Evolutionary conservation across 2,888 invertebrate species (phyloP), one percentile per base, ranked within the genome.

Genomic region (Campaea margaritaria): DNA sequence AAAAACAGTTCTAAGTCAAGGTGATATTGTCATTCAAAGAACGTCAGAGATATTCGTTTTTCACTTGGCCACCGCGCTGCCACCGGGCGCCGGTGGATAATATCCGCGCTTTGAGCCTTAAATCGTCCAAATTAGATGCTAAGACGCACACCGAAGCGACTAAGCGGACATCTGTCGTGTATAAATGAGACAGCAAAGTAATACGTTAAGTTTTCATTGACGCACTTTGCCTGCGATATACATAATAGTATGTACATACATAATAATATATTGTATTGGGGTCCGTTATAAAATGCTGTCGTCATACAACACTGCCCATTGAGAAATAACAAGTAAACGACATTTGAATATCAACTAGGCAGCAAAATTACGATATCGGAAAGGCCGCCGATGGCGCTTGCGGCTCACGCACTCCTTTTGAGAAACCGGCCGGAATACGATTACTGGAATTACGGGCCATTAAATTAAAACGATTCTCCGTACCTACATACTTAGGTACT

Each of bases 391-490:
- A 70, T 80, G 81, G 82, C 78, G 84, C 78, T 85, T 82, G 86
- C 85, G 74, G 57, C 79, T 85, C 86, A 85, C 86, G 88, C 84
- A 79, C 79, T 72, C 70, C 72, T 78, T 79, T 81, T 79, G 68
- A 81, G 84, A 83, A 86, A 87, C 82, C 75, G 78, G 68, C 78
- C 78, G 81, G 86, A 80, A 85, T 84, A 78, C 78, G 70, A 79
- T 89, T 78, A 77, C 83, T 84, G 83, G 86, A 88, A 87, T 79
- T 81, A 83, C 75, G 65, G 70, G 62, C 82, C 79, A 86, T 87
- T 86, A 85, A 79, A 85, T 83, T 83, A 84, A 85, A 85, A 82
- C 82, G 81, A 81, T 89, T 87, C 87, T 77, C 70, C 76, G 86
- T 87, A 59, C n/a, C 36, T 16, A 42, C 72, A 66, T 66, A 60